A percentile compares a stretch with the other conserved stretches of the same genome.
These are phyloP conservation scores for Ichneumon xanthorius DNA, from an alignment of 2,888 invertebrate genomes.

Conservation along the genomic window DNA sequence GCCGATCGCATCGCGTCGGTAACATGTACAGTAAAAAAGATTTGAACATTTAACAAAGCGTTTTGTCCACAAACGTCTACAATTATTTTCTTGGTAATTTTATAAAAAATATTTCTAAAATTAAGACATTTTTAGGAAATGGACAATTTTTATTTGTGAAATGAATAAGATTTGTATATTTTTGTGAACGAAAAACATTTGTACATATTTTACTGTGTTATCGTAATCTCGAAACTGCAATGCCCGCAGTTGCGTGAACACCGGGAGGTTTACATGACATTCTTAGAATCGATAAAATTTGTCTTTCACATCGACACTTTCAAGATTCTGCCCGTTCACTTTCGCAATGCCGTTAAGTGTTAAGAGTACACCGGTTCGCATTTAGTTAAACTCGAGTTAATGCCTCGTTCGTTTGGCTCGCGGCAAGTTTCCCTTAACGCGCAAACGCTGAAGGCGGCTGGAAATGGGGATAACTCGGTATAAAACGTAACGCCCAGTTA, in stretches of 20 bases:
- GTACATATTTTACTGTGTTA: background rate
- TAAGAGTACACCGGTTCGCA: constrained; percentile 38
- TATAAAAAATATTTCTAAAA: too few species aligned
- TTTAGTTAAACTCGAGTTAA: constrained; percentile 46
- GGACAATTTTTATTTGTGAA: too few species aligned
- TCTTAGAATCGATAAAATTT: constrained; percentile 60
- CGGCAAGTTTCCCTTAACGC: constrained; percentile 49
- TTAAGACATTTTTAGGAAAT: too few species aligned
- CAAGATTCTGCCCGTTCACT: constrained; percentile 52
- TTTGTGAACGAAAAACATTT: too few species aligned
- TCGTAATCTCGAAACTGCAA: constrained; percentile 8
- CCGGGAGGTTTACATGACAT: constrained; percentile 28
- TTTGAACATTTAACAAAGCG: too few species aligned
- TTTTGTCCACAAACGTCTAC: too few species aligned
- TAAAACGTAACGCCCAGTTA: constrained; percentile 52
- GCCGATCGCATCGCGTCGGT: too few species aligned
- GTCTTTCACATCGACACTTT: constrained; percentile 52
- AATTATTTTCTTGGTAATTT: too few species aligned
- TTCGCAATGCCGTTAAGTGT: constrained; percentile 48
- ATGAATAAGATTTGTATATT: too few species aligned
- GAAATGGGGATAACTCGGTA: constrained; percentile 40
- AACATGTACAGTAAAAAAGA: too few species aligned
- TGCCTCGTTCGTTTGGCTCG: constrained; percentile 32
- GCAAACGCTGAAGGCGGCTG: constrained; percentile 15
- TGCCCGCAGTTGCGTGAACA: constrained; percentile 6